Base-by-base conservation (phyloP, 1,140 invertebrate genomes). In the Polypedilum pembai region DNA sequence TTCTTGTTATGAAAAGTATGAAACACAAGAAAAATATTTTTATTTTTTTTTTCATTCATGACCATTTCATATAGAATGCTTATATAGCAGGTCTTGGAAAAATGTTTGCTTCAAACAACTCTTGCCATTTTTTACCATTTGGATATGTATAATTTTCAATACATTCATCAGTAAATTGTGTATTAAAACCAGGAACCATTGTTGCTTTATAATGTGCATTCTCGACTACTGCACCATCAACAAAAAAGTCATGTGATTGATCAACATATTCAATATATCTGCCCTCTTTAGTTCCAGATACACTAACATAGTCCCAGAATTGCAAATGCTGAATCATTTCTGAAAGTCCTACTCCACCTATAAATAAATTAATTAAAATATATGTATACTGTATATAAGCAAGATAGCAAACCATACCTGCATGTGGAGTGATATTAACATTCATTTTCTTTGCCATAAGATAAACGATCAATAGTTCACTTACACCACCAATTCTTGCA, bases 261-360 rank as follows among this genome's bases (percentile, higher is more conserved):
- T 94, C 92, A 0, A 94, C 91, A 80, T 90, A 95, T 82, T 97
- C 95, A 65, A 94, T 88, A 78, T 93, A 85, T 75, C 93, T 85
- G 66, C 88, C 87, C 33, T 93, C 85, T 75, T 84, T 88, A 8
- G 87, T 88, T 20, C 86, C 89, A 18, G 90, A 91, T 0, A 95
- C 80, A 73, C 85, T 85, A 12, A 93, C 85, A 83, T 88, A 95
- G 80, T 96, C 93, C 89, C 94, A 96, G 78, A 92, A 89, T 83
- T 95, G 92, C 17, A 96, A 84, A 83, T 97, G 94, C 78, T 96
- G 94, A 3, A 96, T 92, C 88, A 95, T 92, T 84, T 96, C 94
- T 81, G 94, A 96, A 0, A 96, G 85, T 8, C 94, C 94, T 1
- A 97, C 90, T 15, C 95, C 95, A 8, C 17, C 10, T 15, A 3